Evolutionary conservation across 1,140 invertebrate genomes (phyloP).

Genomic region (Drosophila murphyi): DNA sequence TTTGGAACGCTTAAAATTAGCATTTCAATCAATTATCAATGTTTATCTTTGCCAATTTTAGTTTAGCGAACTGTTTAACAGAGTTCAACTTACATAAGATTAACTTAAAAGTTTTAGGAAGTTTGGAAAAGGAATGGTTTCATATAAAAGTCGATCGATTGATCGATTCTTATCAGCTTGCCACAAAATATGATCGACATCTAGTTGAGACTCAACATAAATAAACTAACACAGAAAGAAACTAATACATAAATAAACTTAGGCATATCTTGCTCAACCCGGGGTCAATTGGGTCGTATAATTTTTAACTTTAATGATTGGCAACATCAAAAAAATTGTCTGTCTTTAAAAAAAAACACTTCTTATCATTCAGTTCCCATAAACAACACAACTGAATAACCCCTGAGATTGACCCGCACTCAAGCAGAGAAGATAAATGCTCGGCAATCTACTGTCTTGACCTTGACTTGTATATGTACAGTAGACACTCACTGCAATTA

Average conservation of each 20-base stretch:
- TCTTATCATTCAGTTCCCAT: constrained; percentile 24
- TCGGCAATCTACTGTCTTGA: constrained; percentile 8
- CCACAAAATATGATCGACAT: background rate
- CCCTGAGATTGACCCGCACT: constrained; percentile 19
- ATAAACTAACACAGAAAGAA: too few species aligned
- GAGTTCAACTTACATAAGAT: too few species aligned
- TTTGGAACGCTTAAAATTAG: too few species aligned
- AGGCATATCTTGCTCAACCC: background rate
- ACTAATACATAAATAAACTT: constrained; percentile 3
- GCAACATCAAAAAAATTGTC: background rate
- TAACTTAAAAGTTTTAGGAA: too few species aligned
- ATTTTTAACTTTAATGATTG: constrained; percentile 7
- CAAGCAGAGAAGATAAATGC: constrained; percentile 31
- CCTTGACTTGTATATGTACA: constrained; percentile 33
- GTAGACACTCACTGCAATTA: constrained; percentile 17
- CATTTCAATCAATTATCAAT: too few species aligned
- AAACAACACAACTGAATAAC: constrained; percentile 10
- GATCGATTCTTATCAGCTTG: background rate
- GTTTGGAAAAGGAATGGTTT: too few species aligned
- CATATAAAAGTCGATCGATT: constrained; percentile 1
- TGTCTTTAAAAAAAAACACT: constrained; percentile 1
- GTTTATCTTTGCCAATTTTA: too few species aligned
- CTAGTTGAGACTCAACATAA: background rate
- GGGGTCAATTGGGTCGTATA: constrained; percentile 17
- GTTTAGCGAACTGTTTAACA: too few species aligned